Base-by-base conservation (phyloP, 1,140 invertebrate species). In the Drosophila grimshawi region DNA sequence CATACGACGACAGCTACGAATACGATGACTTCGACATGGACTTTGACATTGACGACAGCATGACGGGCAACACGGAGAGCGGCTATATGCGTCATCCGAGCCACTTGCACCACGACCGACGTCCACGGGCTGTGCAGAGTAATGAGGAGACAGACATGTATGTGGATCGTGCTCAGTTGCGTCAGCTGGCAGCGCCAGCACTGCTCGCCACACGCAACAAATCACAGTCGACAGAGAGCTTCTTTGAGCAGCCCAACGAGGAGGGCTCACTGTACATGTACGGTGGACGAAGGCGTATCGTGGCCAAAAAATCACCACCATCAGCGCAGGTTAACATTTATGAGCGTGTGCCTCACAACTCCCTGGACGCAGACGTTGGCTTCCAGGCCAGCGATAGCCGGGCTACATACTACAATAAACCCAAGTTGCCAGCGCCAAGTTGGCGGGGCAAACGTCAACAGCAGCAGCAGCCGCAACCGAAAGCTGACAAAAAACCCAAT, bases 181-280 rank as follows among this genome's bases (percentile, higher is more conserved):
- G 85, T 30, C 85, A 89, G 43, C 33, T 85, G 45, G 65, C 73
- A 41, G 78, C 80, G 48, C 85, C 83, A 7, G 65, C 82, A 0
- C 52, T 76, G 60, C 66, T 88, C 8, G 53, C 79, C 19, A 66
- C 74, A 49, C 81, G 89, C 30, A 74, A 80, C 49, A 91, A 92
- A 77, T 92, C 90, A 6, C 86, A 90, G 51, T 91, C 86, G 19
- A 92, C 80, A 5, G 90, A 92, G 59, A 92, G 90, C 59, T 92
- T 92, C 49, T 92, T 92, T 56, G 90, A 92, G 74, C 83, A 90
- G 64, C 90, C 90, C 10, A 91, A 82, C 63, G 90, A 92, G 49
- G 90, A 92, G 76, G 90, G 90, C 35, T 86, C 90, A 1, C 81
- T 92, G 8, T 92, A 92, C 35, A 89, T 92, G 86, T 92, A 92